Evolutionary conservation across 2,113 vertebrate genomes (phyloP).

Genomic region (Holacanthus passer): DNA sequence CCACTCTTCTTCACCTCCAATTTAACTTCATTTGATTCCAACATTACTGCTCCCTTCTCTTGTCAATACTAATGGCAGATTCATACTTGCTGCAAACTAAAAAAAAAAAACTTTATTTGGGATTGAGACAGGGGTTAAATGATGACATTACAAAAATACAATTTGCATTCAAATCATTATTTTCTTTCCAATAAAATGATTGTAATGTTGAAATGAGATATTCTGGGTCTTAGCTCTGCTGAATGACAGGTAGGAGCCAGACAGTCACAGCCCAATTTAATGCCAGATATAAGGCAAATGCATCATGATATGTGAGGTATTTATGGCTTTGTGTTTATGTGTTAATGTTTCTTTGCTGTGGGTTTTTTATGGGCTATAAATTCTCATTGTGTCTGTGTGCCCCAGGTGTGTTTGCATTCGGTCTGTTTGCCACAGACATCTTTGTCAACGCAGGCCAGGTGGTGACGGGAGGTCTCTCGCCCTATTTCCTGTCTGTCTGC

Average conservation of each 20-base stretch:
- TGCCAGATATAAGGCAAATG: not conserved
- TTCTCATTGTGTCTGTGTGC: slow-evolving; percentile 32
- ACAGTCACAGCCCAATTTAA: not conserved
- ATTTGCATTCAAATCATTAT: not conserved
- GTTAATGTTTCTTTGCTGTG: not conserved
- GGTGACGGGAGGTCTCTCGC: slow-evolving; percentile 94
- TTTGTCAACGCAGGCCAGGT: slow-evolving; percentile 98
- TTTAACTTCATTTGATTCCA: slow-evolving; percentile 9
- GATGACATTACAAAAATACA: not conserved
- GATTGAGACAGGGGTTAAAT: not conserved
- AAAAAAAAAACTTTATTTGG: not conserved
- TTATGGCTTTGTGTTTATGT: slow-evolving; percentile 4
- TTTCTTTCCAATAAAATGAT: too few species aligned
- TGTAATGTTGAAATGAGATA: not conserved
- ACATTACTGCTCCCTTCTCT: not conserved
- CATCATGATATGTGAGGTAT: not conserved
- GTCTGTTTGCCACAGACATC: slow-evolving; percentile 98
- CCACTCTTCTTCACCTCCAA: not conserved
- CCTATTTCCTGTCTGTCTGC: slow-evolving; percentile 97
- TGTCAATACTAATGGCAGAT: not conserved
- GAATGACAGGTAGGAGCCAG: slow-evolving; percentile 18
- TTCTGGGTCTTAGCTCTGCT: slow-evolving; percentile 2
- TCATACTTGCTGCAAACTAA: not conserved
- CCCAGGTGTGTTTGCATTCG: slow-evolving; percentile 97
- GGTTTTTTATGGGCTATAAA: not conserved